Conservation (phyloP, 2,888 invertebrate species). For the Lepetodrilus schrolli region DNA sequence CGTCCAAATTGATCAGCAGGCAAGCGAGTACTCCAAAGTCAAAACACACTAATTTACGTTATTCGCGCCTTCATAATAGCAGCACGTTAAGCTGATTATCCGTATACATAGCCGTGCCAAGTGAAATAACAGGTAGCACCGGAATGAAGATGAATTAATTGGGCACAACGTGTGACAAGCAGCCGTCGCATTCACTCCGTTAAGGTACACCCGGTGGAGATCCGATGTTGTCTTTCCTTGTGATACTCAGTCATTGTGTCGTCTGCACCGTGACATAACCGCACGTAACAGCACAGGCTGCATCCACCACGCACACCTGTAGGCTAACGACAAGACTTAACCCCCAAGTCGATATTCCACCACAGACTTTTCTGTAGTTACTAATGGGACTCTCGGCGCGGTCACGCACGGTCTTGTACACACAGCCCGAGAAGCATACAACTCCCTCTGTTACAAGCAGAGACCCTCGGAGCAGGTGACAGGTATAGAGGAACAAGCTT, state of each 20-base stretch:
- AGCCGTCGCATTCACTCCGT: neutral
- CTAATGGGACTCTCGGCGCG: too few relatives aligned
- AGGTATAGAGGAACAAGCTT: neutral
- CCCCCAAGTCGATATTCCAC: too few relatives aligned
- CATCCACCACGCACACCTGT: neutral
- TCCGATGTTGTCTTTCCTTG: neutral
- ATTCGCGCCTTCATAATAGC: conserved; percentile 4
- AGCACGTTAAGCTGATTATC: neutral
- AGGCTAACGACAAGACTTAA: neutral
- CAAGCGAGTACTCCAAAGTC: neutral
- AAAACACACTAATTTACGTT: conserved; percentile 12
- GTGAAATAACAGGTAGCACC: neutral
- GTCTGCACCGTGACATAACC: neutral
- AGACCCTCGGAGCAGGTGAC: too few relatives aligned
- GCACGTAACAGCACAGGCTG: too few relatives aligned
- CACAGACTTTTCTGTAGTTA: too few relatives aligned
- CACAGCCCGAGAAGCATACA: too few relatives aligned
- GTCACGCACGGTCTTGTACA: too few relatives aligned
- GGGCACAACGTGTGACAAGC: neutral
- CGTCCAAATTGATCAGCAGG: conserved; percentile 1
- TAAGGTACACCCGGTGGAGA: neutral
- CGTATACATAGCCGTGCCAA: neutral
- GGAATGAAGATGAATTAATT: neutral
- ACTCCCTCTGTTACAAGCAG: too few relatives aligned
- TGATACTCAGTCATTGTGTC: neutral